phyloP scores from a whole-genome alignment of 2,797 vertebrate species.

The Epinephelus coioides region DNA sequence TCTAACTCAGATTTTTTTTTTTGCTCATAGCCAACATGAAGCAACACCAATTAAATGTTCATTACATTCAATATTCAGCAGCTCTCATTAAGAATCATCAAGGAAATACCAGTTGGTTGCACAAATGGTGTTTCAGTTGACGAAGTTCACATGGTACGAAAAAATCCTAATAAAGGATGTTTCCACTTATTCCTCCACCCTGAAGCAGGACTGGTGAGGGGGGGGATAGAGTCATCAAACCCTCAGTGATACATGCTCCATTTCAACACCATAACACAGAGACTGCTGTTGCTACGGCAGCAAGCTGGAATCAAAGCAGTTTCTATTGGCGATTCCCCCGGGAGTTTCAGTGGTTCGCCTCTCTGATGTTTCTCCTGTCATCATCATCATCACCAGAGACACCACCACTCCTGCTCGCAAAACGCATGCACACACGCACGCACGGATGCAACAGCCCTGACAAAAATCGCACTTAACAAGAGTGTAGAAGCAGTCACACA shows the following conservation, averaged over 20 bases:
- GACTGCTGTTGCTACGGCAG: constrained; percentile 80
- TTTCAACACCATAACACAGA: constrained; percentile 62
- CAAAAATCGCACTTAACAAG: constrained; percentile 6
- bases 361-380: constrained; percentile 76
- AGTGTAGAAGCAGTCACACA: not conserved
- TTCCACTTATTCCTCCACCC: constrained; percentile 40
- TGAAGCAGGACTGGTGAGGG: constrained; percentile 48
- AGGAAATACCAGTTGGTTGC: constrained; percentile 2
- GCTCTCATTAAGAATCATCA: constrained; percentile 41
- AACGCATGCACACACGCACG: constrained; percentile 29
- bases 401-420: constrained; percentile 28
- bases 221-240: constrained; percentile 72
- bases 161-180: constrained; percentile 36
- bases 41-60: constrained; percentile 43
- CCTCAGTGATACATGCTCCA: constrained; percentile 68
- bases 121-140: constrained; percentile 8
- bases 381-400: constrained; percentile 66
- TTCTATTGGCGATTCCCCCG: constrained; percentile 63
- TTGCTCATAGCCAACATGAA: constrained; percentile 42
- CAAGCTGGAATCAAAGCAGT: constrained; percentile 78
- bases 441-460: constrained; percentile 9
- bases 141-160: constrained; percentile 31
- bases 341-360: constrained; percentile 67
- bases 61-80: constrained; percentile 37
- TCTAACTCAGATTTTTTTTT: constrained; percentile 29